Evolutionary conservation across 1,140 invertebrate species (phyloP).

Genomic region (Batillaria attramentaria): DNA sequence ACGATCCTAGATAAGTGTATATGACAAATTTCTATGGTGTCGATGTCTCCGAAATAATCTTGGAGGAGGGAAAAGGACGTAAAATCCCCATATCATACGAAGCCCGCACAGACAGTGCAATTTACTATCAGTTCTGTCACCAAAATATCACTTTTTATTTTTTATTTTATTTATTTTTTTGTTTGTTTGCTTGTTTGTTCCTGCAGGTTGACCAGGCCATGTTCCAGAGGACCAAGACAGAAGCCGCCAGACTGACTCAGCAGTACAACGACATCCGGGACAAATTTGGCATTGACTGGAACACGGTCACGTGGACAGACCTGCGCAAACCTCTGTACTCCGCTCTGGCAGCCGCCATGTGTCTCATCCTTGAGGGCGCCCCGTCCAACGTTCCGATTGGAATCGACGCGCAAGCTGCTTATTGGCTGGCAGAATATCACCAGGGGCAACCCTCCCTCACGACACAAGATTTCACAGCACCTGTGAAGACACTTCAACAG

Average conservation of each 20-base stretch:
- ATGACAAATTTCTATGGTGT: too few species aligned
- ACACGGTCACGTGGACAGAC: conserved; percentile 54
- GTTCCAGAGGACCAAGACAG: conserved; percentile 25
- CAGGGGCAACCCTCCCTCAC: not conserved
- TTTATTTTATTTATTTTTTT: not conserved
- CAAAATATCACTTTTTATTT: not conserved
- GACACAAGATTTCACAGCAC: not conserved
- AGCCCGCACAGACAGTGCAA: too few species aligned
- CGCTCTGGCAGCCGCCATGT: conserved; percentile 55
- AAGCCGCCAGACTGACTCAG: not conserved
- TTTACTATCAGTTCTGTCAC: too few species aligned
- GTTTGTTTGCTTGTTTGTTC: not conserved
- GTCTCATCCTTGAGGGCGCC: conserved; percentile 30
- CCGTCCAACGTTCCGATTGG: conserved; percentile 30
- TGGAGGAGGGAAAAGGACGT: too few species aligned
- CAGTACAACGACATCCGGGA: conserved; percentile 30
- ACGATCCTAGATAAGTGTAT: too few species aligned
- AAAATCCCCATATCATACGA: too few species aligned
- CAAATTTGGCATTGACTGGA: conserved; percentile 60
- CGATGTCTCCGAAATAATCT: too few species aligned
- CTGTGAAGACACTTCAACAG: conserved; percentile 5
- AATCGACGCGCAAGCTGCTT: conserved; percentile 24
- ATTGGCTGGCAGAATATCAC: conserved; percentile 29
- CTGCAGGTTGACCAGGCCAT: conserved; percentile 26
- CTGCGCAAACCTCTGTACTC: conserved; percentile 61